phyloP scores from a whole-genome alignment of 2,888 invertebrate genomes.

The Odontomyia ornata region DNA sequence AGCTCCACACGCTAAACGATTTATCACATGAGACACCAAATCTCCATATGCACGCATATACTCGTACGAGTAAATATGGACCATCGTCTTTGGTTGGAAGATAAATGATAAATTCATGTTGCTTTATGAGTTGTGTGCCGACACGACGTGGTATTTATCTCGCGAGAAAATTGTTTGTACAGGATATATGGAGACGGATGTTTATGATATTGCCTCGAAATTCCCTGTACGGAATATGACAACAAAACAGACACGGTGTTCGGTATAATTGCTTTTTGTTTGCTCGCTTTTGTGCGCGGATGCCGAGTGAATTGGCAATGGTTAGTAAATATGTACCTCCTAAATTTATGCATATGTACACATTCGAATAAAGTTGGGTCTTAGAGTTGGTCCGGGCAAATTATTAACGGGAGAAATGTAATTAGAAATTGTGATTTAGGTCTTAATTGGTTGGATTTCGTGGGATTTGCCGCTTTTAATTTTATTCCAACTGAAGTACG shows the following conservation, averaged over 20 bases:
- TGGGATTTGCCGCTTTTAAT: too few relatives aligned
- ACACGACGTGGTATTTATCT: slow-evolving; percentile 22
- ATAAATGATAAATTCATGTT: slow-evolving; percentile 38
- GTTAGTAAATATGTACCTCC: too few relatives aligned
- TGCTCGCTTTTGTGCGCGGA: not conserved
- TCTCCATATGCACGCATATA: slow-evolving; percentile 22
- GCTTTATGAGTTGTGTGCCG: slow-evolving; percentile 17
- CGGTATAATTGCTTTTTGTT: slow-evolving; percentile 27
- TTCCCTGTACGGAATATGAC: slow-evolving; percentile 1
- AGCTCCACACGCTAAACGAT: not conserved
- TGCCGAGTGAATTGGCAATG: not conserved
- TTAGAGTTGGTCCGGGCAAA: too few relatives aligned
- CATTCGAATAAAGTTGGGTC: too few relatives aligned
- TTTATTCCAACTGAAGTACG: too few relatives aligned
- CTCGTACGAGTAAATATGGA: too few relatives aligned
- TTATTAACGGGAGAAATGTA: too few relatives aligned
- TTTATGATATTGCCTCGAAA: slow-evolving; percentile 30
- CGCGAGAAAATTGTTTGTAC: slow-evolving; percentile 26
- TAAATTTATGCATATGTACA: too few relatives aligned
- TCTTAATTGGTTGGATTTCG: too few relatives aligned
- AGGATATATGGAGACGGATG: slow-evolving; percentile 40
- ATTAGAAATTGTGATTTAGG: too few relatives aligned
- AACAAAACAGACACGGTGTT: slow-evolving; percentile 7
- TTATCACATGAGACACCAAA: slow-evolving; percentile 20
- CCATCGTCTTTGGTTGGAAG: slow-evolving; percentile 3